Percentiles rank a stretch among this genome's conserved stretches.
phyloP scores from a whole-genome alignment of 1,140 invertebrate genomes.

The Temnothorax longispinosus region DNA sequence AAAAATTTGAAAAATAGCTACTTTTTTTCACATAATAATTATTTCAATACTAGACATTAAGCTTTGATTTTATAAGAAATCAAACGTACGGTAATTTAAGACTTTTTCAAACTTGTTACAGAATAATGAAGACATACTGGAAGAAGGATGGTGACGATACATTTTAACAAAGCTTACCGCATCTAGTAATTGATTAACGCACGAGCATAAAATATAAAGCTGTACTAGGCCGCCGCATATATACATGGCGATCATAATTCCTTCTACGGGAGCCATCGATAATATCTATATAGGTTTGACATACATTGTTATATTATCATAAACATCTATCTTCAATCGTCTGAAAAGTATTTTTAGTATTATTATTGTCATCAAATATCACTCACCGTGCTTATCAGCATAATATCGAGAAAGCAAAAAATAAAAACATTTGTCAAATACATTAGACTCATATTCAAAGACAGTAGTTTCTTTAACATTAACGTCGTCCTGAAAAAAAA shows the following conservation, averaged over 20 bases:
- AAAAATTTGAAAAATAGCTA: neutral
- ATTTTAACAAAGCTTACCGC: constrained; percentile 57
- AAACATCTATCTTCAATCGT: neutral
- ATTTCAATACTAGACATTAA: neutral
- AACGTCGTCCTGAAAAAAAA: constrained; percentile 54
- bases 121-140: neutral
- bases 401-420: constrained; percentile 70
- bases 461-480: constrained; percentile 60
- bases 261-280: neutral
- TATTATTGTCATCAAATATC: constrained; percentile 4
- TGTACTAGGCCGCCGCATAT: constrained; percentile 57
- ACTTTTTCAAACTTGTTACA: neutral
- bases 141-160: neutral
- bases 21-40: neutral
- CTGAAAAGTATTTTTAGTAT: neutral
- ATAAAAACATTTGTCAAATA: constrained; percentile 70
- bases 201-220: constrained; percentile 72
- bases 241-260: constrained; percentile 48
- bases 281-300: neutral
- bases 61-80: neutral
- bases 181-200: constrained; percentile 69
- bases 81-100: neutral
- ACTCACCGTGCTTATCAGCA: constrained; percentile 63
- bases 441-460: constrained; percentile 62
- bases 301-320: neutral